phyloP scores from a whole-genome alignment of 1,140 invertebrate genomes.

The Mamestra configurata region DNA sequence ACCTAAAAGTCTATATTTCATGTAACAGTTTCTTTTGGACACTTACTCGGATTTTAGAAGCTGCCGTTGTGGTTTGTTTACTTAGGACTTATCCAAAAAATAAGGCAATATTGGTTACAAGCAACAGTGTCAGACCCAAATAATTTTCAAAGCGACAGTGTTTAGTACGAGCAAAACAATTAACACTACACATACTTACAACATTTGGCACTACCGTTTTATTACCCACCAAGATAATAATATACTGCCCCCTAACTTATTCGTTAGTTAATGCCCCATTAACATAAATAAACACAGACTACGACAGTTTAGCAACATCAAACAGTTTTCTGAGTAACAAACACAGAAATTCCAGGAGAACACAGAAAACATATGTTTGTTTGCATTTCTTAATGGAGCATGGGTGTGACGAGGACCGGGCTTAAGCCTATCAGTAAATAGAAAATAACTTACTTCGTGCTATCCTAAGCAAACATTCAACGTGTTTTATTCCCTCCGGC shows the following conservation, averaged over 20 bases:
- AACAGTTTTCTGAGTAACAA: not conserved
- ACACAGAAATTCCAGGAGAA: not conserved
- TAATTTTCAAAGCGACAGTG: too few species aligned
- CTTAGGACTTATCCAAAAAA: too few species aligned
- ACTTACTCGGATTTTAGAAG: too few species aligned
- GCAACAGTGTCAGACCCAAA: too few species aligned
- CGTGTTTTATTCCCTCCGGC: slow-evolving; percentile 49
- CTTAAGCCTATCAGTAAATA: slow-evolving; percentile 36
- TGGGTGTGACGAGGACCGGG: slow-evolving; percentile 8
- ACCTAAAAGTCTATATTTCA: too few species aligned
- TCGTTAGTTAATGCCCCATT: not conserved
- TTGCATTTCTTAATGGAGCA: slow-evolving; percentile 9
- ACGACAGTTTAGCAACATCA: not conserved
- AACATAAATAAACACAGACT: not conserved
- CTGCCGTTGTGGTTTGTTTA: too few species aligned
- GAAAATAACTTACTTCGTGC: slow-evolving; percentile 24
- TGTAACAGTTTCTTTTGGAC: too few species aligned
- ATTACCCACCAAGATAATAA: too few species aligned
- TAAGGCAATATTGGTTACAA: too few species aligned
- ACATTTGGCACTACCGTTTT: too few species aligned
- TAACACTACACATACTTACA: too few species aligned
- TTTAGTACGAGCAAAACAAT: too few species aligned
- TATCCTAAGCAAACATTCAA: slow-evolving; percentile 44
- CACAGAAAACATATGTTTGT: slow-evolving; percentile 6
- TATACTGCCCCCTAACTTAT: not conserved